Percentiles rank a stretch among this genome's conserved stretches.
These are phyloP conservation scores for Erpobdella octoculata DNA, from an alignment of 2,888 invertebrate species.

Conservation along the genomic window DNA sequence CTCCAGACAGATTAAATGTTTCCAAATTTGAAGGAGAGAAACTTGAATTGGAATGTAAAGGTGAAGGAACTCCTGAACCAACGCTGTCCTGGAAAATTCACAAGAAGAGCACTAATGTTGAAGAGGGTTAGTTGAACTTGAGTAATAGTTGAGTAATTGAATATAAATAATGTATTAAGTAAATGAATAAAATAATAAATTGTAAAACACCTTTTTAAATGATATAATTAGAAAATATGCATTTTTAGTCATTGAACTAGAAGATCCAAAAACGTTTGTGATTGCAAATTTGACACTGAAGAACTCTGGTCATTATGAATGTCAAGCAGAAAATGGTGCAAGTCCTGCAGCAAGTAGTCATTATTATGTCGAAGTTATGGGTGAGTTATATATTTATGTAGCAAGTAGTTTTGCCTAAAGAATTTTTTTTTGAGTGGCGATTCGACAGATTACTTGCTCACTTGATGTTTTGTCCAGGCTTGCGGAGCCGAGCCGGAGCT, in stretches of 20 bases:
- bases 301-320: constrained; percentile 4
- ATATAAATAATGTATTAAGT: no score
- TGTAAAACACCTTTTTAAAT: no score
- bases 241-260: not conserved
- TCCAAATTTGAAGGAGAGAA: not conserved
- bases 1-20: not conserved
- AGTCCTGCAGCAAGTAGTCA: not conserved
- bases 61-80: not conserved
- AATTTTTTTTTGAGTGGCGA: no score
- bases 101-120: not conserved
- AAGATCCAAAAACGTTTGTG: not conserved
- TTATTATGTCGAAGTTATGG: not conserved
- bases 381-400: not conserved
- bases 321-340: not conserved
- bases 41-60: not conserved
- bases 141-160: not conserved
- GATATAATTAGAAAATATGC: not conserved
- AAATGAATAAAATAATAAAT: no score
- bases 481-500: no score
- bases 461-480: no score
- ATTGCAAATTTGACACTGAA: not conserved
- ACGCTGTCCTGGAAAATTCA: not conserved
- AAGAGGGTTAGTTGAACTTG: not conserved
- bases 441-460: no score
- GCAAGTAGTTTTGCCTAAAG: no score